Percentiles rank a stretch among this genome's conserved stretches.
These are phyloP conservation scores for Actinemys pallida DNA, from an alignment of 2,113 vertebrate genomes.

Conservation along the genomic window DNA sequence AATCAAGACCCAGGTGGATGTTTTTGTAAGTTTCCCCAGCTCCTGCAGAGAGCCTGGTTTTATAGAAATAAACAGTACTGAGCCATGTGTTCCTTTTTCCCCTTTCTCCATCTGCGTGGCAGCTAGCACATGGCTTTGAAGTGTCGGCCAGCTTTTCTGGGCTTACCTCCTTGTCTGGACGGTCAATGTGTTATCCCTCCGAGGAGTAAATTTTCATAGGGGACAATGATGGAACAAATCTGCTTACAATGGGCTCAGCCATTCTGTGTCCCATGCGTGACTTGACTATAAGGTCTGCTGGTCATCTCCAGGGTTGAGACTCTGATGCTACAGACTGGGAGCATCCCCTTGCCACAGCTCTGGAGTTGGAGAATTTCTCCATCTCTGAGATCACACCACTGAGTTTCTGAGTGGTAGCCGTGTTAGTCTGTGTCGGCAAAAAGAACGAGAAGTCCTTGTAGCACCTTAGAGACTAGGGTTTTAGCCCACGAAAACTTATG, in stretches of 20 bases:
- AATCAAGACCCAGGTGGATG: accelerated
- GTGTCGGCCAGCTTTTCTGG: not conserved
- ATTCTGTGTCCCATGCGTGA: not conserved
- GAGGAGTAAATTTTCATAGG: not conserved
- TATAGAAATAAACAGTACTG: not conserved
- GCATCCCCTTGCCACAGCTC: not conserved
- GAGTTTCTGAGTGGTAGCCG: too few relatives aligned
- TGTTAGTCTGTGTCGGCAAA: too few relatives aligned
- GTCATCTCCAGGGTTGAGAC: not conserved
- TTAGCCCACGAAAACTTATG: too few relatives aligned
- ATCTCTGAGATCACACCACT: not conserved
- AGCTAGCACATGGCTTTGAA: accelerated
- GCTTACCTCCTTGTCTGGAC: not conserved
- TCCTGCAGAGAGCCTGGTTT: not conserved
- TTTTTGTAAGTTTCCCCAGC: not conserved
- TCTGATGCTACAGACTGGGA: not conserved
- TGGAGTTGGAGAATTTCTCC: not conserved
- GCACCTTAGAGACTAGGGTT: too few relatives aligned
- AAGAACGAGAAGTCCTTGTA: too few relatives aligned
- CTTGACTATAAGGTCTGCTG: not conserved
- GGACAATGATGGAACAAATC: not conserved
- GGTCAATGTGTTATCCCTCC: not conserved
- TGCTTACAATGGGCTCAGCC: not conserved
- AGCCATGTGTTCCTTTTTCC: accelerated
- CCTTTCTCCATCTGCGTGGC: not conserved